Evolutionary conservation across 2,888 invertebrate genomes (phyloP), one percentile per base, ranked within the genome.

Genomic region (Pogonocherus hispidulus): DNA sequence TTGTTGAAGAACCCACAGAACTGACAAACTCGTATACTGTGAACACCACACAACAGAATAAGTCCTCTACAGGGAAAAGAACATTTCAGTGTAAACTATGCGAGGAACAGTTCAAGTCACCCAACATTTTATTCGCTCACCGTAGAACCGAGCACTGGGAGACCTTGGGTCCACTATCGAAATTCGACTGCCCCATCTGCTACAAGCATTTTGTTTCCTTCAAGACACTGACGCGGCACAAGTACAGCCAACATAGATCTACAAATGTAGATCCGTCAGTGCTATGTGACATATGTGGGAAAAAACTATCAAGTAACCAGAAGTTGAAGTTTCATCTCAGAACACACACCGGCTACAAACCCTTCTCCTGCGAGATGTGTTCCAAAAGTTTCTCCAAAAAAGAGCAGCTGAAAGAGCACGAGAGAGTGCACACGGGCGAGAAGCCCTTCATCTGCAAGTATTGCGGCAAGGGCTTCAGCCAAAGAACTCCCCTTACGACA

Each of bases 401-500:
- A 76, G 89, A 89, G 81, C 89, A 89, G 81, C 83, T 90, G 72
- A 89, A 88, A 55, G 81, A 80, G 51, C 90, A 90, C 84, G 88
- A 89, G 82, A 86, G 90, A 54, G 89, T 89, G 56, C 90, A 90
- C 83, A 88, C 88, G 0, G 90, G 90, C 0, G 89, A 90, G 84
- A 89, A 89, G 82, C 90, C 90, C 49, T 88, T 89, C 83, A 87
- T 88, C 70, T 90, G 90, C 81, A 86, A 88, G 71, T 87, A 87
- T 80, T 90, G 90, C 83, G 88, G 88, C 16, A 90, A 90, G 83
- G 88, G 88, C 6, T 90, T 90, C 84, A 87, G 87, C 16, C 89
- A 90, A 83, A 85, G 89, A 23, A 88, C 89, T 70, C 89, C 89
- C 41, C 87, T 90, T 71, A 88, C 88, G 76, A 89, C 89, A 73